Evolutionary conservation across 2,113 vertebrate species (phyloP).

Genomic region (Mesembrinibis cayennensis): DNA sequence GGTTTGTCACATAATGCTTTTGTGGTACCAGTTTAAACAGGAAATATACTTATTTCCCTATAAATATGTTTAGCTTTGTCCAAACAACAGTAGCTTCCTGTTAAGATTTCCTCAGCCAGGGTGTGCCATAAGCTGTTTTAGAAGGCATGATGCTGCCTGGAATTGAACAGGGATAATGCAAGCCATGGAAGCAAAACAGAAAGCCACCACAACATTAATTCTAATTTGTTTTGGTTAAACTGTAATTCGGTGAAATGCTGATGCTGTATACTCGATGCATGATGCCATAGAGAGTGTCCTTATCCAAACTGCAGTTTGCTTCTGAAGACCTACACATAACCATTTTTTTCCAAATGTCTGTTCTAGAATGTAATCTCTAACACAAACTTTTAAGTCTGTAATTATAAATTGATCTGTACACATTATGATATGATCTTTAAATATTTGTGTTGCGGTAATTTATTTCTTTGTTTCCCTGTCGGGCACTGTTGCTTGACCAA

Average conservation of each 20-base stretch:
- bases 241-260: not conserved
- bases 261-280: not conserved
- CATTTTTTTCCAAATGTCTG: not conserved
- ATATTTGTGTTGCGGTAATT: not conserved
- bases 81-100: constrained; percentile 18
- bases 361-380: not conserved
- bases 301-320: not conserved
- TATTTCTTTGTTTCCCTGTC: not conserved
- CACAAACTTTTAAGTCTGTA: not conserved
- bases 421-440: not conserved
- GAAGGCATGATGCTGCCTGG: constrained; percentile 3
- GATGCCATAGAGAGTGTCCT: not conserved
- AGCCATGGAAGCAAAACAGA: constrained; percentile 2
- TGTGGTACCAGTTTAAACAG: not conserved
- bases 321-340: not conserved
- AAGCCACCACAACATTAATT: not conserved
- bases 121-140: constrained; percentile 13
- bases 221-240: constrained; percentile 23
- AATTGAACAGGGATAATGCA: not conserved
- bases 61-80: not conserved
- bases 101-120: not conserved
- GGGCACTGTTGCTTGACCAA: not conserved
- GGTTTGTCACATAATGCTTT: not conserved
- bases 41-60: constrained; percentile 44
- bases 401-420: not conserved